These are phyloP conservation scores for Eristalis arbustorum DNA, from an alignment of 2,888 invertebrate genomes.

Conservation along the genomic window DNA sequence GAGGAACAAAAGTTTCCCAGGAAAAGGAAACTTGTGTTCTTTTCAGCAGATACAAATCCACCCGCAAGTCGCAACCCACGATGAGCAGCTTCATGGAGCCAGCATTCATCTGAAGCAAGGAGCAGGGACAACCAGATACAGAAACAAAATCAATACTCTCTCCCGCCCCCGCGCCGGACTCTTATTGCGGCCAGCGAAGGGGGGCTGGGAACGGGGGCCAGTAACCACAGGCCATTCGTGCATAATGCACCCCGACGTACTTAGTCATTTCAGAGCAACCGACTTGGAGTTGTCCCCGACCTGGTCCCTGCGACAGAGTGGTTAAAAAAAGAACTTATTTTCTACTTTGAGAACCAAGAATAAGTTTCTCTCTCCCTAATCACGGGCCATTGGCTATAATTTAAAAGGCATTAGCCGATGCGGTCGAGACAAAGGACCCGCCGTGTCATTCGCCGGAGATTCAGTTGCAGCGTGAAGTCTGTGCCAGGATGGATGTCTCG, in stretches of 20 bases:
- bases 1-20: neutral
- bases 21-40: neutral
- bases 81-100: neutral
- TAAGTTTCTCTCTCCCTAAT: constrained; percentile 37
- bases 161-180: neutral
- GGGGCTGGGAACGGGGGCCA: neutral
- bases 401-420: constrained; percentile 54
- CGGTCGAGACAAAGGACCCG: neutral
- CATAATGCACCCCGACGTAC: neutral
- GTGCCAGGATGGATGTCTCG: neutral
- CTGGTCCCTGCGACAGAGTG: neutral
- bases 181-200: neutral
- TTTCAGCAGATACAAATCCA: neutral
- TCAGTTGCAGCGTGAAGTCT: neutral
- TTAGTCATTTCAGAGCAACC: neutral
- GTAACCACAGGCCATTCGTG: neutral
- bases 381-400: constrained; percentile 54
- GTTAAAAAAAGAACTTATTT: constrained; percentile 24
- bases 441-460: neutral
- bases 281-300: neutral
- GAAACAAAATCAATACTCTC: neutral
- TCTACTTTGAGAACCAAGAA: constrained; percentile 26
- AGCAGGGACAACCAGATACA: neutral
- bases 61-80: neutral
- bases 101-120: neutral